Evolutionary conservation across 2,113 vertebrate genomes (phyloP), one percentile per base, ranked within the genome.

Genomic region (Leucopsar rothschildi): DNA sequence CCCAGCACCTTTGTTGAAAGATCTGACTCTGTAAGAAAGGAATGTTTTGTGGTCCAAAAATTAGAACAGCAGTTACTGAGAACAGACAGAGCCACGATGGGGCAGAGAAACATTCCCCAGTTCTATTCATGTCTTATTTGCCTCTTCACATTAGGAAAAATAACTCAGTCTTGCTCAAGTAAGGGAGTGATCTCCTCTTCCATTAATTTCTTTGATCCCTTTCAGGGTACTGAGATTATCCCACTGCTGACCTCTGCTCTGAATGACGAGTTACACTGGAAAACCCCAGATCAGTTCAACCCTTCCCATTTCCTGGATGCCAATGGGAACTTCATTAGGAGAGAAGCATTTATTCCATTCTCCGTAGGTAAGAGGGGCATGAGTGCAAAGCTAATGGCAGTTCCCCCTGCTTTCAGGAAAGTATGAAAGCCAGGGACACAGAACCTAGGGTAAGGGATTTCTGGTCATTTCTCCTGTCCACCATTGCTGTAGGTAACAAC

Each of bases 281-380:
- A 98, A 92, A 98, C 92, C 33, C 97, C 98, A 0, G 2, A 97
- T 42, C 93, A 79, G 39, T 98, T 98, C 82, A 97, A 98, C 89
- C 98, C 97, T 70, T 88, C 88, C 45, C 97, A 98, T 88, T 98
- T 98, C 88, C 97, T 98, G 75, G 96, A 98, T 88, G 90, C 95
- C 15, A 35, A 93, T 16, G 98, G 98, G 12, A 97, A 96, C 37
- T 98, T 98, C 78, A 25, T 95, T 45, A 97, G 95, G 91, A 97
- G 82, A 88, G 98, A 98, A 39, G 98, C 98, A 2, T 98, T 98
- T 93, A 96, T 98, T 90, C 97, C 98, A 9, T 98, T 98, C 78
- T 98, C 97, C 57, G 50, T 97, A 97, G 98, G 98, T 98, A 87
- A 97, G 83, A 56, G 27, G 49, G 16, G 19, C 2, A 15, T 45